Evolutionary conservation across 2,797 vertebrate genomes (phyloP), one percentile per base, ranked within the genome.

Genomic region (Helarctos malayanus): DNA sequence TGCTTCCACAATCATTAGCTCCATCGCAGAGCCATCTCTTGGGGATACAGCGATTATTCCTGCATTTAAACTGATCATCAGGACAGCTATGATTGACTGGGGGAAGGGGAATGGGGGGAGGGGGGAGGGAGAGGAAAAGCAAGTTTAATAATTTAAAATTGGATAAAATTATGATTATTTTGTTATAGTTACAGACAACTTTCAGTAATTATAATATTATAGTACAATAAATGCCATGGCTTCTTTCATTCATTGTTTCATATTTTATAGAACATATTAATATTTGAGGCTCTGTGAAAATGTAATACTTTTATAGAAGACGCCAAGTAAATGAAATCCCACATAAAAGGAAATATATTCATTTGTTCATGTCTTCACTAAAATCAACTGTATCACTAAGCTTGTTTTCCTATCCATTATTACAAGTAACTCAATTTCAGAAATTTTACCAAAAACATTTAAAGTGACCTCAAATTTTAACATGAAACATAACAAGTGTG

Each of bases 1-100:
- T 99, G 98, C 98, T 99, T 0, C 99, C 99, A 91, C 99, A 99
- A 96, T 99, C 99, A 97, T 99, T 99, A 27, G 99, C 99, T 98
- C 99, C 99, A 85, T 99, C 99, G 79, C 99, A 99, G 89, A 99
- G 99, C 99, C 99, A 99, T 89, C 98, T 99, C 98, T 99, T 99
- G 88, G 99, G 99, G 97, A 99, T 99, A 96, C 99, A 99, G 85
- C 99, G 99, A 97, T 99, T 99, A 98, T 99, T 99, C 97, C 98
- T 99, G 98, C 99, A 99, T 98, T 99, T 99, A 98, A 99, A 99
- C 91, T 99, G 99, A 98, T 99, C 99, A 41, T 98, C 97, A 56
- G 99, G 99, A 98, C 99, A 99, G 69, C 99, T 99, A 89, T 99
- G 99, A 98, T 99, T 99, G 95, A 98, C 99, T 99, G 76, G 4